Conservation (phyloP, 2,113 vertebrate genomes). For the Lepisosteus osseus region DNA sequence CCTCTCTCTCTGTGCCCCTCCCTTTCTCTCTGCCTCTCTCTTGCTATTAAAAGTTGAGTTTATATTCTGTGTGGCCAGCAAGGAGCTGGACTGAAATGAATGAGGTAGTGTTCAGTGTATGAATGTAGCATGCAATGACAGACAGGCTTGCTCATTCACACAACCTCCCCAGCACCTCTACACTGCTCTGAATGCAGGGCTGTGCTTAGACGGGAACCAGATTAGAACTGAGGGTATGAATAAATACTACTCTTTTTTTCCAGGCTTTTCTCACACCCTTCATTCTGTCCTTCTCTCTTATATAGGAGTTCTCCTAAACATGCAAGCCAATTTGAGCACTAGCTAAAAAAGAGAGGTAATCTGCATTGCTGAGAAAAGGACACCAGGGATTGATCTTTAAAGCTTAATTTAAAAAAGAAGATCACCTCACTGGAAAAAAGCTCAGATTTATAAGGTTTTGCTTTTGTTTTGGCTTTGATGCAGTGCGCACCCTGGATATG, state of each 20-base stretch:
- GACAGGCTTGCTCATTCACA: background rate
- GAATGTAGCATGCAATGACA: background rate
- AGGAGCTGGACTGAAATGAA: background rate
- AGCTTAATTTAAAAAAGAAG: background rate
- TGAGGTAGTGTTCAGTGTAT: background rate
- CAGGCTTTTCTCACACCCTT: background rate
- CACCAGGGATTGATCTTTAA: background rate
- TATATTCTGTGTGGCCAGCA: slow-evolving; percentile 1
- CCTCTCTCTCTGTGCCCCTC: background rate
- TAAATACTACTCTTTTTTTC: slow-evolving; percentile 2
- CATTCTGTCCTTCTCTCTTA: background rate
- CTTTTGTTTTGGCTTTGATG: background rate
- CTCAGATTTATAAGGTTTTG: background rate
- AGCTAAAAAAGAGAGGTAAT: background rate
- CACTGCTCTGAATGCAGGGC: background rate
- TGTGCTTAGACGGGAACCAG: background rate
- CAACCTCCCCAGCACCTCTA: background rate
- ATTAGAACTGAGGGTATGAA: background rate
- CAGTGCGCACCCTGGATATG: no score
- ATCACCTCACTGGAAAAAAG: background rate
- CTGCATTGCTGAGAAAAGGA: background rate
- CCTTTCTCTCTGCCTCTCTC: background rate
- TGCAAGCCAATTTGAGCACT: background rate
- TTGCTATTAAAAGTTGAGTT: background rate
- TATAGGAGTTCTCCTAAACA: background rate